Conservation (phyloP, 2,797 vertebrate genomes). For the Gastrophryne carolinensis region DNA sequence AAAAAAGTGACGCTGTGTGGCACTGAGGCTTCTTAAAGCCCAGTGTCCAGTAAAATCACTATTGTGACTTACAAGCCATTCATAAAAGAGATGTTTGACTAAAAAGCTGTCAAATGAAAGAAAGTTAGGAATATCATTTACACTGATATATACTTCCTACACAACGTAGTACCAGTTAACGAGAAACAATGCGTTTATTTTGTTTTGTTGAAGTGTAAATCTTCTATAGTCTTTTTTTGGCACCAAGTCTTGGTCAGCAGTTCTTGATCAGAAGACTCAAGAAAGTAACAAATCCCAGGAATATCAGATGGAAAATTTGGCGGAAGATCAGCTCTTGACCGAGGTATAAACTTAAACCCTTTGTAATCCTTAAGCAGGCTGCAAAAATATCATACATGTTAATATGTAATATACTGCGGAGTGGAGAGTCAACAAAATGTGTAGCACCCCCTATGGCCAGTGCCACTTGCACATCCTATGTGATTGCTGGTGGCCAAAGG, state of each 20-base stretch:
- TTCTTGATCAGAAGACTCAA: conserved; percentile 79
- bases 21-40: no score
- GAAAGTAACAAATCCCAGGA: conserved; percentile 96
- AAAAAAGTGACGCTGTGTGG: no score
- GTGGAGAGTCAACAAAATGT: no score
- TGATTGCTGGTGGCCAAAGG: no score
- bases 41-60: conserved; percentile 5
- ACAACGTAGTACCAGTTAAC: not conserved
- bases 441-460: no score
- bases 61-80: not conserved
- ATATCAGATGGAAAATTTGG: conserved; percentile 93
- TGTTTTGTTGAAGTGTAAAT: conserved; percentile 72
- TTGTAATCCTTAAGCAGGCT: conserved; percentile 88
- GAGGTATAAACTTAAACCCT: conserved; percentile 90
- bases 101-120: conserved; percentile 6
- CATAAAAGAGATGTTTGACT: conserved; percentile 5
- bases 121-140: conserved; percentile 23
- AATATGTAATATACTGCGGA: not conserved
- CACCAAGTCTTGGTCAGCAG: conserved; percentile 65
- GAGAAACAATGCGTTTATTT: conserved; percentile 54
- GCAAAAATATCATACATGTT: conserved; percentile 30
- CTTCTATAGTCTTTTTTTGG: conserved; percentile 66
- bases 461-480: no score
- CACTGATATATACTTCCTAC: not conserved
- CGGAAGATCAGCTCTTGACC: conserved; percentile 93